Base-by-base conservation (phyloP, 2,888 invertebrate species). In the Antitype chi region DNA sequence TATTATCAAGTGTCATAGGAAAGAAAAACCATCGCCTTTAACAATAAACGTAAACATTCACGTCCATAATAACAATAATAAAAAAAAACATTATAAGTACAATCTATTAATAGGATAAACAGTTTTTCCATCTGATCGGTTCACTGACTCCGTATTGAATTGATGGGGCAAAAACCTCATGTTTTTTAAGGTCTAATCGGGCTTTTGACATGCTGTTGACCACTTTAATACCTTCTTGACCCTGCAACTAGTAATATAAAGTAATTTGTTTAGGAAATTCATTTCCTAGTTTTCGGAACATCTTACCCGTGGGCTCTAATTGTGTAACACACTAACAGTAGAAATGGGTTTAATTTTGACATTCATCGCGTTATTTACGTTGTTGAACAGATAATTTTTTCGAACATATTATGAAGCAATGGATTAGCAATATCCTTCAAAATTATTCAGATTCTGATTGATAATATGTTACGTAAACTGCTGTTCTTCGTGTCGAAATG, bases 191-290 rank as follows among this genome's bases (percentile, higher is more conserved):
- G 60, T 57, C 32, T 59, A 77, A 84, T 81, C 68, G 78, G 70
- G 28, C 66, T 70, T 84, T 86, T 79, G 84, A 84, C 68, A 80
- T 86, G 87, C 77, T 72, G 69, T 68, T 88, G 74, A 68, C 55
- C 79, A 77, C 55, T 55, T 68, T 85, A 85, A 84, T 81, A 74
- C 71, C 75, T 66, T 53, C n/a, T 62, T 84, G 86, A 85, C 88
- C 85, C 83, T 87, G 82, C 47, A n/a, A 28, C 47, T 70, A 20
- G 67, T 68, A 20, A 13, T 55, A 11, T 73, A 32, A 28, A 1
- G 60, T 60, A 38, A 70, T 82, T 78, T 15, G 66, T 69, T 76
- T 70, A 63, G 47, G 67, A 52, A n/a, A 69, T 67, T 59, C 9
- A 66, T 69, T 85, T 87, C 81, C 77, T 80, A 25, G n/a, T 73